A percentile compares a stretch with the other conserved stretches of the same genome.
phyloP scores from a whole-genome alignment of 2,888 invertebrate genomes.

The Dorcus parallelipipedus region DNA sequence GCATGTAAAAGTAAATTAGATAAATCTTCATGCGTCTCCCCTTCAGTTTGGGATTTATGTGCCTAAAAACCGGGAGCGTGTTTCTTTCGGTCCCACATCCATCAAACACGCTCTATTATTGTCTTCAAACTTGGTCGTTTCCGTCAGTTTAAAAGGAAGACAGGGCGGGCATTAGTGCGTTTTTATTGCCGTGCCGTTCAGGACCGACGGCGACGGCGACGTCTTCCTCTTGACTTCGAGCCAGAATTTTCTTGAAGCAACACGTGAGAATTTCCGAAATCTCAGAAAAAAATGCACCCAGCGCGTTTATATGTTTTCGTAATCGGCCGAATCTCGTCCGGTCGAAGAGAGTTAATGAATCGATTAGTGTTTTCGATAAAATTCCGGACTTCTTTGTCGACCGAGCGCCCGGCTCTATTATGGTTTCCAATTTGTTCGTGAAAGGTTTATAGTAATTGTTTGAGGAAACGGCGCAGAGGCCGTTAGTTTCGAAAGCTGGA shows the following conservation, averaged over 20 bases:
- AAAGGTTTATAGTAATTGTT: conserved; percentile 12
- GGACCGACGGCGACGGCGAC: neutral
- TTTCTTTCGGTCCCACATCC: conserved; percentile 19
- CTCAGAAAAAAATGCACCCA: too few relatives aligned
- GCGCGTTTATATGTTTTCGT: too few relatives aligned
- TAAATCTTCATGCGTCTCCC: too few relatives aligned
- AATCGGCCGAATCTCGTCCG: too few relatives aligned
- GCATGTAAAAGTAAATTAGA: too few relatives aligned
- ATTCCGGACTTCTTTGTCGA: conserved; percentile 2
- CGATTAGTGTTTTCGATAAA: conserved; percentile 12
- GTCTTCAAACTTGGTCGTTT: conserved; percentile 23
- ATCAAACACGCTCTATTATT: conserved; percentile 27
- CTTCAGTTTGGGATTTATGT: too few relatives aligned
- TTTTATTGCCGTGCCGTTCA: neutral
- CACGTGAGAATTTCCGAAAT: neutral
- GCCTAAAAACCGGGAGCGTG: neutral
- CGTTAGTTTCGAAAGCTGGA: too few relatives aligned
- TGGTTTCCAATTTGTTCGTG: conserved; percentile 15
- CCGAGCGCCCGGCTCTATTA: conserved; percentile 4
- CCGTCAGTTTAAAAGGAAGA: conserved; percentile 13
- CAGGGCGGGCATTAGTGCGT: neutral
- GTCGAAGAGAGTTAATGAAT: conserved; percentile 3
- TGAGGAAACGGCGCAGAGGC: conserved; percentile 1
- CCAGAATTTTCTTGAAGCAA: too few relatives aligned
- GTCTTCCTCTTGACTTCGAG: neutral